phyloP scores from a whole-genome alignment of 2,888 invertebrate species.

The Congeria kusceri region DNA sequence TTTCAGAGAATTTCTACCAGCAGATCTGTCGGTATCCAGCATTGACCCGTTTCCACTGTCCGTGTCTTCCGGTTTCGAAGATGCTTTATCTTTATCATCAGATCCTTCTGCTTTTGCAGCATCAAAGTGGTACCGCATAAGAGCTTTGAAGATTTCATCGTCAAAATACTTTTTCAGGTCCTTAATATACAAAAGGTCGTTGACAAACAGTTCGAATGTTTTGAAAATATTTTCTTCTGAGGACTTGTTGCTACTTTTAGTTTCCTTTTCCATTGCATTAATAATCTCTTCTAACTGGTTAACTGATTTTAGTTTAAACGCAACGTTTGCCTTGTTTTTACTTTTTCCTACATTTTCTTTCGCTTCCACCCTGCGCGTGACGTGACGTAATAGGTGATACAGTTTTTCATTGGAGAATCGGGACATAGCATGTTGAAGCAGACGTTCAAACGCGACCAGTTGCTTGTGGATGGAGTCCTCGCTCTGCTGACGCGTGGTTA shows the following conservation, averaged over 20 bases:
- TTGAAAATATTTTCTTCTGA: slow-evolving; percentile 67
- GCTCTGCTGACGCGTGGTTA: slow-evolving; percentile 50
- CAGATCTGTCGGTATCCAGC: slow-evolving; percentile 35
- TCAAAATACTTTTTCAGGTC: slow-evolving; percentile 79
- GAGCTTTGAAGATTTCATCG: slow-evolving; percentile 73
- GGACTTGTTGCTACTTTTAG: slow-evolving; percentile 28
- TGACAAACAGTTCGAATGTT: slow-evolving; percentile 75
- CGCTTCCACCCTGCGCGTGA: slow-evolving; percentile 54
- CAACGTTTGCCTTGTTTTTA: slow-evolving; percentile 26
- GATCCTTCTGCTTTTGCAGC: slow-evolving; percentile 48
- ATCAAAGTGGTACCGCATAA: slow-evolving; percentile 78
- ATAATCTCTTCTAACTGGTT: slow-evolving; percentile 62
- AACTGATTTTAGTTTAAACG: slow-evolving; percentile 63
- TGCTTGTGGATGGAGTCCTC: slow-evolving; percentile 68
- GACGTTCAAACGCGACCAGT: slow-evolving; percentile 75
- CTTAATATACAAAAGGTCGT: slow-evolving; percentile 74
- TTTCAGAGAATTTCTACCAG: slow-evolving; percentile 10
- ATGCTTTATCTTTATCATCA: slow-evolving; percentile 5
- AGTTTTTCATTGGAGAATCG: slow-evolving; percentile 76
- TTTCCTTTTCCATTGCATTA: slow-evolving; percentile 44
- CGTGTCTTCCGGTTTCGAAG: slow-evolving; percentile 38
- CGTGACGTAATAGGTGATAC: slow-evolving; percentile 66
- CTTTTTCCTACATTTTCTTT: slow-evolving; percentile 10
- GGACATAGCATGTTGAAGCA: slow-evolving; percentile 77
- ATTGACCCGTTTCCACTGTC: slow-evolving; percentile 64